Conservation (phyloP, 2,113 vertebrate genomes). For the Lepisosteus oculatus region DNA sequence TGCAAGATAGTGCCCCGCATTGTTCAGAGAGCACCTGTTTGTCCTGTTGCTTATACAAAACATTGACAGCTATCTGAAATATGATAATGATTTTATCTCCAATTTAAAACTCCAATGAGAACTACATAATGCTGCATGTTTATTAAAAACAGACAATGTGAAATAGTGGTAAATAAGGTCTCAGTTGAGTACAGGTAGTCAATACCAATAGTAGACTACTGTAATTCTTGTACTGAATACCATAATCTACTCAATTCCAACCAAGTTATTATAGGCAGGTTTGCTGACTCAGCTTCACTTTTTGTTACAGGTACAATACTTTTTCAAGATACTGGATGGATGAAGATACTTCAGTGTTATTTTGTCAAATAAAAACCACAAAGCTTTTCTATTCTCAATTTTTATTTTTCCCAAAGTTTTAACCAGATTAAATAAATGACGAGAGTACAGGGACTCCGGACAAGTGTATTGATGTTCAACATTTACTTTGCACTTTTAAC, state of each 20-base stretch:
- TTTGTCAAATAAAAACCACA: slow-evolving; percentile 29
- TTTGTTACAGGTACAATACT: slow-evolving; percentile 83
- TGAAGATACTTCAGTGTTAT: slow-evolving; percentile 27
- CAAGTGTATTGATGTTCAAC: slow-evolving; percentile 86
- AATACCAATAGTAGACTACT: no score
- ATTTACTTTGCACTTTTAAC: slow-evolving; percentile 81
- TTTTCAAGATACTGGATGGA: slow-evolving; percentile 89
- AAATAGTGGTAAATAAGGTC: no score
- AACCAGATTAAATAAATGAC: slow-evolving; percentile 94
- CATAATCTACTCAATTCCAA: no score
- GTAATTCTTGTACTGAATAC: no score
- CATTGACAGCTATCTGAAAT: no score
- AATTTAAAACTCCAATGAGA: no score
- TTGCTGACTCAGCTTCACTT: background rate
- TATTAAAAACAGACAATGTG: no score
- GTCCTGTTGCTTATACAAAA: no score
- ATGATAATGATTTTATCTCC: no score
- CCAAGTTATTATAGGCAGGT: no score
- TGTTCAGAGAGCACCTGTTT: background rate
- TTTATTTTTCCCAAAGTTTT: slow-evolving; percentile 86
- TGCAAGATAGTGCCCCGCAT: background rate
- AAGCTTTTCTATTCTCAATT: slow-evolving; percentile 47
- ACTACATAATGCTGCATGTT: no score
- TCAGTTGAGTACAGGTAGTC: no score
- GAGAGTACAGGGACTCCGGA: slow-evolving; percentile 84